Evolutionary conservation across 2,113 vertebrate genomes (phyloP).

Genomic region (Nothoprocta pentlandii): DNA sequence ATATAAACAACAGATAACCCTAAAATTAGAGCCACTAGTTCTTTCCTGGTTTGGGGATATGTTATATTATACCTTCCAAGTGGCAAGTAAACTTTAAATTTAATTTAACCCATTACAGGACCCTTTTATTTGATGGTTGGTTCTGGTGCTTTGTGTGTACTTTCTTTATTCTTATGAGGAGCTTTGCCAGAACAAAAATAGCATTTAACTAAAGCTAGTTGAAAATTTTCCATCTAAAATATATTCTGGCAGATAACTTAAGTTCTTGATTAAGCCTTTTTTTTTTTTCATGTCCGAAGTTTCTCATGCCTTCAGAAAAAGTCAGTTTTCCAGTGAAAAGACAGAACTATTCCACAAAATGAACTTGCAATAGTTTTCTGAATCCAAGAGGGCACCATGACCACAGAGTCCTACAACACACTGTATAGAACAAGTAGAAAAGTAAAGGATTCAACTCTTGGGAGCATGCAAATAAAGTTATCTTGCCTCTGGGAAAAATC

Average conservation of each 20-base stretch:
- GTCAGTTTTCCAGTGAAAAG: neutral
- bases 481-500: neutral
- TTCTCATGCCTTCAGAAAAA: neutral
- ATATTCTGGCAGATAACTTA: neutral
- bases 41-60: conserved; percentile 52
- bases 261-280: neutral
- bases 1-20: conserved; percentile 67
- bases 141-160: neutral
- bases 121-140: conserved; percentile 6
- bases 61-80: conserved; percentile 51
- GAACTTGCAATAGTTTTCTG: neutral
- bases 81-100: conserved; percentile 22
- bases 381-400: neutral
- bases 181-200: conserved; percentile 10
- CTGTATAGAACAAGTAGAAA: neutral
- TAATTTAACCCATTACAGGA: conserved; percentile 54
- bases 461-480: neutral
- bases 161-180: neutral
- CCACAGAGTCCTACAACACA: neutral
- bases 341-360: conserved; percentile 3
- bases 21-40: conserved; percentile 6
- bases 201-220: neutral
- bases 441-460: neutral
- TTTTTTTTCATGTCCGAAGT: conserved; percentile 21
- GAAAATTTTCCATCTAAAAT: conserved; percentile 16